phyloP scores from a whole-genome alignment of 2,113 vertebrate genomes.

The Maccullochella peelii region DNA sequence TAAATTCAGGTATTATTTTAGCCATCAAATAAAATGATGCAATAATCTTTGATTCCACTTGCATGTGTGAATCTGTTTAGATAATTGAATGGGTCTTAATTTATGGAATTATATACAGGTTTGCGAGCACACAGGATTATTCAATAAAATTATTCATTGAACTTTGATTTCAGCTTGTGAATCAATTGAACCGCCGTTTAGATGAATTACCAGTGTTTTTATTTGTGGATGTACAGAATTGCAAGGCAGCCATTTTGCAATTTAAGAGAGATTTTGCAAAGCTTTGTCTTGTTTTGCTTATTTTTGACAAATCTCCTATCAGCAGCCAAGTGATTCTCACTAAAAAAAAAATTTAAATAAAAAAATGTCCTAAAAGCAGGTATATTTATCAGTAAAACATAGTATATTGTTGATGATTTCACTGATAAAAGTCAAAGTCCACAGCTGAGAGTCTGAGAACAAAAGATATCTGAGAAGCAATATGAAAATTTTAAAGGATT shows the following conservation, averaged over 20 bases:
- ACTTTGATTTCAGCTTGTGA: background rate
- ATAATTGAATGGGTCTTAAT: background rate
- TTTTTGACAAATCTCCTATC: background rate
- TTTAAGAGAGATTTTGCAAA: background rate
- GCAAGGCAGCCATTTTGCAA: slow-evolving; percentile 17
- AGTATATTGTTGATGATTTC: rapidly evolving
- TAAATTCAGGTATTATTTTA: no score
- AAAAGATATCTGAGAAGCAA: slow-evolving; percentile 49
- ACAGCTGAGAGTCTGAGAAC: slow-evolving; percentile 9
- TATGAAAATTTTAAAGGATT: slow-evolving; percentile 21
- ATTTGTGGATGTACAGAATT: background rate
- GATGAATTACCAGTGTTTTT: background rate
- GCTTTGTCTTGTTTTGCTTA: background rate
- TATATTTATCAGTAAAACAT: background rate
- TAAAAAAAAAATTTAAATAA: background rate
- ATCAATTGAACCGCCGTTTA: background rate
- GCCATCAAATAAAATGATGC: no score
- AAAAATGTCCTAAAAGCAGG: background rate
- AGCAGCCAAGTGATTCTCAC: background rate
- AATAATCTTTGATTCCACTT: background rate
- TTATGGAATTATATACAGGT: background rate
- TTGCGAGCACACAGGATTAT: background rate
- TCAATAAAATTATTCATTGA: background rate
- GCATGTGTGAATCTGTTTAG: background rate
- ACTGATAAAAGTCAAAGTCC: background rate